Base-by-base conservation (phyloP, 2,113 vertebrate species). In the Octodon degus region DNA sequence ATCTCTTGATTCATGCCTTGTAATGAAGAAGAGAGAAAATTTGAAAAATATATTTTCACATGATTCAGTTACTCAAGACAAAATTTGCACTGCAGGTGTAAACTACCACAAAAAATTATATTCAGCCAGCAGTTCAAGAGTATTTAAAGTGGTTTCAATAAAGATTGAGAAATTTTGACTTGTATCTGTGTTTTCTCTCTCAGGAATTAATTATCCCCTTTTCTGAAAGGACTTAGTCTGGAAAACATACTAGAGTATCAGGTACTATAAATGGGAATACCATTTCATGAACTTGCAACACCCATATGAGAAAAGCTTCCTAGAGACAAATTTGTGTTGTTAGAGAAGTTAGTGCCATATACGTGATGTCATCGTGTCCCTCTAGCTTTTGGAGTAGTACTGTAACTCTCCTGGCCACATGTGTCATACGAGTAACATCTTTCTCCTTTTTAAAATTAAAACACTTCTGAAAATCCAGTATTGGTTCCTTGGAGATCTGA, bases 171-270 rank as follows among this genome's bases (percentile, higher is more conserved):
- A 37, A 40, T 40, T n/a, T 5, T 40, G 37, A 40, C 11, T 82
- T 82, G 17, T n/a, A 24, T 62, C 6, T 79, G 1, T 40, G 24
- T 30, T 83, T 87, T 65, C 22, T 97, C 60, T 93, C 93, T 13
- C 55, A 95, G 83, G 90, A 74, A 88, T 84, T 96, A 93, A 91
- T 95, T 96, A 94, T 60, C 25, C 65, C 34, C 27, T 68, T 50
- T 60, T 24, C 85, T 79, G 68, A 63, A 88, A 93, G 84, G 5
- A 0, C 30, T 86, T 92, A 80, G 17, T 79, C 37, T 68, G 30
- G 65, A 70, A 50, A 27, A 53, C 27, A 53, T 32, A 13, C 43
- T 80, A 70, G 13, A 58, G 34, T 6, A 37, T n/a, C 12, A 43
- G 0, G 1, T 22, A 32, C 43, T 68, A 20, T 34, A 16, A n/a